Evolutionary conservation across 2,797 vertebrate genomes (phyloP).

Genomic region (Chloroceryle inda): DNA sequence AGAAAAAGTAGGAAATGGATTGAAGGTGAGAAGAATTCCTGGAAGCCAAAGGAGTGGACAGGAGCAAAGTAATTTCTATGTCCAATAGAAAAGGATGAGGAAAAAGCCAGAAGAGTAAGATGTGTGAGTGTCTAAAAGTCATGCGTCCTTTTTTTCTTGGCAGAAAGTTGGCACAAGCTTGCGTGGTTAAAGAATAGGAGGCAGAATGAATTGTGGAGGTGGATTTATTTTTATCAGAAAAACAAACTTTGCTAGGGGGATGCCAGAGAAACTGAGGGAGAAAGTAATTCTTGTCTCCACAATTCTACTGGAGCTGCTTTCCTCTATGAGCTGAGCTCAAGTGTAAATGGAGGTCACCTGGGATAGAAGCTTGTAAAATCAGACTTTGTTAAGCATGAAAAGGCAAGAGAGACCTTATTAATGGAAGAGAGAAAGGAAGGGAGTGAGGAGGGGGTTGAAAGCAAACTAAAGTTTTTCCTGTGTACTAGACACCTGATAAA

Average conservation of each 20-base stretch:
- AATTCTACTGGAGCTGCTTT: neutral
- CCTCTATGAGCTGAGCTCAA: neutral
- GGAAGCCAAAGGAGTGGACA: neutral
- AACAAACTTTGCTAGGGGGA: neutral
- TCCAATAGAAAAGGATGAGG: neutral
- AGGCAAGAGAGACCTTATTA: neutral
- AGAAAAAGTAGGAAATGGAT: neutral
- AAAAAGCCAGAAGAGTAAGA: neutral
- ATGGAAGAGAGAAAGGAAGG: neutral
- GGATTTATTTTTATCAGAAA: conserved; percentile 17
- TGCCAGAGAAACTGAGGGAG: neutral
- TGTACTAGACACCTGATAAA: neutral
- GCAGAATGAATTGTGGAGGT: neutral
- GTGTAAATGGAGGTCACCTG: neutral
- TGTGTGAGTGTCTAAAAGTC: neutral
- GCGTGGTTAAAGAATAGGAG: neutral
- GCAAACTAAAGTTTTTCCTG: neutral
- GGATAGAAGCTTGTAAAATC: neutral
- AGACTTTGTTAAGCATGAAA: neutral
- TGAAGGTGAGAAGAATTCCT: neutral
- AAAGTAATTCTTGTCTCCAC: neutral
- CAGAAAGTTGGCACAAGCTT: neutral
- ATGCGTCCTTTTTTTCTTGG: neutral
- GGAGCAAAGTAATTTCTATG: neutral
- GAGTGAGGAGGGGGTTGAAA: neutral